A percentile compares a stretch with the other conserved stretches of the same genome.
phyloP scores from a whole-genome alignment of 2,888 invertebrate species.

The Myathropa florea region DNA sequence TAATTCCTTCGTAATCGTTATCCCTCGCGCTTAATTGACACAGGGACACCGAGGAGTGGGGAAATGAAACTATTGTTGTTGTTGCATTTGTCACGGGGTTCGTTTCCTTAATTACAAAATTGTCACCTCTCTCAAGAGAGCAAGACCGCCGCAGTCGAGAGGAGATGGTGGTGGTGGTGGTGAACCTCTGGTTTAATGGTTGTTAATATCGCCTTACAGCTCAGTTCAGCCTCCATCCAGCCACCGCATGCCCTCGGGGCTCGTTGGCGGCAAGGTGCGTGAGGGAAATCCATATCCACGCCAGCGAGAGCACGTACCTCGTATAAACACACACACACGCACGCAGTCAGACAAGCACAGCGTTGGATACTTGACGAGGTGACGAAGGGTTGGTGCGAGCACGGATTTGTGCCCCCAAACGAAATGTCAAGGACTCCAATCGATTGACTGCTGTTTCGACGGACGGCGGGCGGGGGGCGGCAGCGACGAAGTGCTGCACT shows the following conservation, averaged over 20 bases:
- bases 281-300: conserved; percentile 59
- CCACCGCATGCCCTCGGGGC: not conserved
- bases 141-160: not conserved
- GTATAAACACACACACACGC: conserved; percentile 12
- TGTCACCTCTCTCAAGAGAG: conserved; percentile 33
- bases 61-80: not conserved
- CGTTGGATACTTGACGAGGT: conserved; percentile 3
- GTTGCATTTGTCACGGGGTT: conserved; percentile 40
- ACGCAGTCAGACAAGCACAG: not conserved
- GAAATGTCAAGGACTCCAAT: conserved; percentile 68
- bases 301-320: not conserved
- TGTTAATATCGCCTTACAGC: conserved; percentile 50
- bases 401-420: conserved; percentile 53
- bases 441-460: conserved; percentile 32
- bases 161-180: not conserved
- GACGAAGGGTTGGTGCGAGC: conserved; percentile 51
- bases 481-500: not conserved
- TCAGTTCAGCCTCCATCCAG: not conserved
- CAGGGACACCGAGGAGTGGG: not conserved
- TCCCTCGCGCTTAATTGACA: conserved; percentile 60
- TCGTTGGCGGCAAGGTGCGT: conserved; percentile 40
- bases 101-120: conserved; percentile 59
- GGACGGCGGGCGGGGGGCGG: not conserved
- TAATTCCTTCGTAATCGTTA: conserved; percentile 56
- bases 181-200: conserved; percentile 28